These are phyloP conservation scores for Crambe crambe DNA, from an alignment of 37 sponge, comb jelly and placozoan species.

Conservation along the genomic window DNA sequence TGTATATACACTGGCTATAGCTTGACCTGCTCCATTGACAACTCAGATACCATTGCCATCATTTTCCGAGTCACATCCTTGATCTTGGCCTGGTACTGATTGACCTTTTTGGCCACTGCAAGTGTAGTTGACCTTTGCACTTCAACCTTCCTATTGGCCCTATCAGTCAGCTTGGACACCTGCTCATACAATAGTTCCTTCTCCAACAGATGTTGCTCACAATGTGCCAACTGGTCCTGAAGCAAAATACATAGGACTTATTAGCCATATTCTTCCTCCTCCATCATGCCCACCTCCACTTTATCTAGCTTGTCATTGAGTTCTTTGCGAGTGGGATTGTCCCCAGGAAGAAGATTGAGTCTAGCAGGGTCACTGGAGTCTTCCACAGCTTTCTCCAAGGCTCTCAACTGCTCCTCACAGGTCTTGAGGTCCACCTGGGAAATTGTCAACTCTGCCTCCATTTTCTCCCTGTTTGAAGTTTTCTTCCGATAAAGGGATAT, in stretches of 20 bases:
- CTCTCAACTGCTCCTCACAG: constrained; percentile 48
- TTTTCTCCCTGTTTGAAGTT: constrained; percentile 54
- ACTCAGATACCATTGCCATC: constrained; percentile 95
- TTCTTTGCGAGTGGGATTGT: constrained; percentile 55
- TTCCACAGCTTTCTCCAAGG: constrained; percentile 75
- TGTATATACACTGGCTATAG: too few relatives aligned
- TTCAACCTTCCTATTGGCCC: constrained; percentile 50
- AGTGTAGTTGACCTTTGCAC: constrained; percentile 45
- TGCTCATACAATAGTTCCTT: constrained; percentile 95
- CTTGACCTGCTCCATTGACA: constrained; percentile 95
- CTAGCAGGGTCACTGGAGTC: constrained; percentile 66
- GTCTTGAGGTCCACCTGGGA: constrained; percentile 70
- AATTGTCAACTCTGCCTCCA: constrained; percentile 65
- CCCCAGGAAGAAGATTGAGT: constrained; percentile 70
- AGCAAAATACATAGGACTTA: not conserved
- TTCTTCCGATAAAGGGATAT: constrained; percentile 62
- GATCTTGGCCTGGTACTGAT: constrained; percentile 77
- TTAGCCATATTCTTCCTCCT: not conserved
- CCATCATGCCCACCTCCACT: constrained; percentile 47
- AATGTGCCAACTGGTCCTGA: constrained; percentile 66
- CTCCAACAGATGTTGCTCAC: constrained; percentile 87
- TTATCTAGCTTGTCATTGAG: constrained; percentile 57
- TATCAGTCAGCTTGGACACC: constrained; percentile 75
- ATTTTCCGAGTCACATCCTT: constrained; percentile 89
- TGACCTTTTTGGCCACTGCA: constrained; percentile 59